Evolutionary conservation across 2,888 invertebrate species (phyloP).

Genomic region (Mellilla xanthometata): DNA sequence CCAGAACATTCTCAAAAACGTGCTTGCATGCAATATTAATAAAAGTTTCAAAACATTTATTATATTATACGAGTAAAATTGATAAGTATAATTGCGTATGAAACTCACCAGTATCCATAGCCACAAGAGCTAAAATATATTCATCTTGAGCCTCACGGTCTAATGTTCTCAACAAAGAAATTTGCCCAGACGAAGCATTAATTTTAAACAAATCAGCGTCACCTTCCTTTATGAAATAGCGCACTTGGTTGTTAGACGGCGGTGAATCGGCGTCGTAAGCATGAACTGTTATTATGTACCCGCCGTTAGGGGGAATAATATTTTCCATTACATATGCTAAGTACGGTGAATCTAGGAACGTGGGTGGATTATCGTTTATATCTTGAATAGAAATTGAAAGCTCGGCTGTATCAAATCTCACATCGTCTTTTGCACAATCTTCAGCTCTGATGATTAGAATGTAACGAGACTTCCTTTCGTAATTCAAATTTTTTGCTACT

Average conservation of each 20-base stretch:
- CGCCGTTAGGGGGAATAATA: slow-evolving; percentile 90
- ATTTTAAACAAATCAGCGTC: slow-evolving; percentile 95
- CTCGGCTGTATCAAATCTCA: slow-evolving; percentile 89
- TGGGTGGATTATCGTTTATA: slow-evolving; percentile 96
- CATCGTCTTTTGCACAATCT: slow-evolving; percentile 90
- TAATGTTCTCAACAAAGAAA: slow-evolving; percentile 90
- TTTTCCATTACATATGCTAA: slow-evolving; percentile 97
- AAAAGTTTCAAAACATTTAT: no score
- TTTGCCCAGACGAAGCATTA: slow-evolving; percentile 95
- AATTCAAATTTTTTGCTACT: slow-evolving; percentile 96
- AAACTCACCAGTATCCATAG: slow-evolving; percentile 95
- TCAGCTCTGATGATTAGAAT: slow-evolving; percentile 92
- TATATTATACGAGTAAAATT: slow-evolving; percentile 4
- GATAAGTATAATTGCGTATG: no score
- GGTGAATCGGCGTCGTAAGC: slow-evolving; percentile 96
- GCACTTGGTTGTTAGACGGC: slow-evolving; percentile 94
- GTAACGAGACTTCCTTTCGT: slow-evolving; percentile 94
- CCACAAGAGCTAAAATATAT: slow-evolving; percentile 93
- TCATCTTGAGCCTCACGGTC: slow-evolving; percentile 93
- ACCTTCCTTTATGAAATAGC: slow-evolving; percentile 96
- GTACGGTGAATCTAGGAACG: slow-evolving; percentile 97
- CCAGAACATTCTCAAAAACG: not conserved
- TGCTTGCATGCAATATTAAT: no score
- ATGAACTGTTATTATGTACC: slow-evolving; percentile 91
- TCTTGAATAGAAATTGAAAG: slow-evolving; percentile 93